A percentile compares a stretch with the other conserved stretches of the same genome.
These are phyloP conservation scores for Carabus problematicus DNA, from an alignment of 2,888 invertebrate genomes.

Conservation along the genomic window DNA sequence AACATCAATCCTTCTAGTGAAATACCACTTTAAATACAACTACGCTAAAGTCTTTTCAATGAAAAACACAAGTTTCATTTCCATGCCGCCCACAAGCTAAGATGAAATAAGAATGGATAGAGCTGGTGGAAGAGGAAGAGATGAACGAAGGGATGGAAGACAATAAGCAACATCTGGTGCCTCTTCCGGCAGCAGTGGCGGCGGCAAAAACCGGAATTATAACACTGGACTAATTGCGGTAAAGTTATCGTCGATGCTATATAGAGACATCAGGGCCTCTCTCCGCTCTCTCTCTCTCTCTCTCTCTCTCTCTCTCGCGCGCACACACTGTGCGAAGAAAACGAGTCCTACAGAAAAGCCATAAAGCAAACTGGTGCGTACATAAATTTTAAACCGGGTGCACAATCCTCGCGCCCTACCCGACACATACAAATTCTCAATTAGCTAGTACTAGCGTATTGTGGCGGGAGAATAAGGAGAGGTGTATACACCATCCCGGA, in stretches of 20 bases:
- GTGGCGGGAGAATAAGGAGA: constrained; percentile 15
- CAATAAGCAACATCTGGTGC: constrained; percentile 40
- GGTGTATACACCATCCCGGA: constrained; percentile 8
- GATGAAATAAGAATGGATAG: constrained; percentile 24
- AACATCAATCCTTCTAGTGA: too few relatives aligned
- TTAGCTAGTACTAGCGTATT: constrained; percentile 33
- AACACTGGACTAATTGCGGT: constrained; percentile 38
- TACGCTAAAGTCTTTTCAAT: background rate
- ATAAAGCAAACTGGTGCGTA: constrained; percentile 59
- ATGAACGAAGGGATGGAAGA: constrained; percentile 4
- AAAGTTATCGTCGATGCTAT: constrained; percentile 41
- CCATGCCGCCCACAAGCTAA: background rate
- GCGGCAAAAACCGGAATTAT: constrained; percentile 41
- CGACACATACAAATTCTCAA: constrained; percentile 39
- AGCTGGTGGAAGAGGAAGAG: constrained; percentile 10
- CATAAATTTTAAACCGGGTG: constrained; percentile 54
- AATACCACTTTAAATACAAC: background rate
- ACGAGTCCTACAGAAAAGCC: constrained; percentile 59
- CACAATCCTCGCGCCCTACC: constrained; percentile 43
- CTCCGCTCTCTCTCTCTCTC: too few relatives aligned
- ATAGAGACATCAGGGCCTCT: constrained; percentile 60
- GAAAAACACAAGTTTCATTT: background rate
- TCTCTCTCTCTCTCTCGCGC: too few relatives aligned
- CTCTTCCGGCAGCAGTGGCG: constrained; percentile 4
- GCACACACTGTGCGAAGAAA: constrained; percentile 49